A percentile compares a stretch with the other conserved stretches of the same genome.
Conservation (phyloP, 2,797 vertebrate genomes). For the Mormyrops boulengeri region DNA sequence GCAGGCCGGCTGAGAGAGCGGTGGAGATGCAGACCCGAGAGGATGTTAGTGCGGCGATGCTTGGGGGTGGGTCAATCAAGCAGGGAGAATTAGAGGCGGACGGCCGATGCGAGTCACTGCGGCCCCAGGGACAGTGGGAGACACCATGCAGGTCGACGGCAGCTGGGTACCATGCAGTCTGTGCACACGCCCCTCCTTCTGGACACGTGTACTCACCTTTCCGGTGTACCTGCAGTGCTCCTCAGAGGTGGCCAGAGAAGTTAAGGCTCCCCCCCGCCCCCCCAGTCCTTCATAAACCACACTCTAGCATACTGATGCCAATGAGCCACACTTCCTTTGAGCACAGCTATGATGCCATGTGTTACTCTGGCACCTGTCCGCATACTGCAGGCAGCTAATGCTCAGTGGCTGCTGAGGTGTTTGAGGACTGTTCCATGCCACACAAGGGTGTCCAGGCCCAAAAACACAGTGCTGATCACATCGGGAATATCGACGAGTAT, state of each 20-base stretch:
- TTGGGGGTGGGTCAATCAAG: conserved; percentile 23
- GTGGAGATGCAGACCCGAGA: not conserved
- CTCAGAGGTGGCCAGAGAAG: not conserved
- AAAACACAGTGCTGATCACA: not conserved
- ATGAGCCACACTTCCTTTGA: not conserved
- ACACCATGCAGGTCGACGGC: not conserved
- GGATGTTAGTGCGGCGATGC: conserved; percentile 30
- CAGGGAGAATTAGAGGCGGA: conserved; percentile 44
- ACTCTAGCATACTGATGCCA: not conserved
- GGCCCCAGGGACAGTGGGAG: not conserved
- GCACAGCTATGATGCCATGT: not conserved
- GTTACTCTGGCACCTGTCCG: not conserved
- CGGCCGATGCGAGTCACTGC: conserved; percentile 48
- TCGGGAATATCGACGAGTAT: not conserved
- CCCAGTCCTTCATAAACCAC: not conserved
- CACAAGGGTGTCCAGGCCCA: not conserved
- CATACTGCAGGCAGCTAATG: not conserved
- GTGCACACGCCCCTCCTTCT: not conserved
- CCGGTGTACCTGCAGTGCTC: not conserved
- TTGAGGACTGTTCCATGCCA: not conserved
- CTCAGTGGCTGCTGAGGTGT: too few species aligned
- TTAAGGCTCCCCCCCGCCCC: not conserved
- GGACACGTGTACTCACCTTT: conserved; percentile 32
- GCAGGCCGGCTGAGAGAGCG: not conserved
- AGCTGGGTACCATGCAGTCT: not conserved